Conservation (phyloP, 2,888 invertebrate genomes). For the Rotaria sp. region DNA sequence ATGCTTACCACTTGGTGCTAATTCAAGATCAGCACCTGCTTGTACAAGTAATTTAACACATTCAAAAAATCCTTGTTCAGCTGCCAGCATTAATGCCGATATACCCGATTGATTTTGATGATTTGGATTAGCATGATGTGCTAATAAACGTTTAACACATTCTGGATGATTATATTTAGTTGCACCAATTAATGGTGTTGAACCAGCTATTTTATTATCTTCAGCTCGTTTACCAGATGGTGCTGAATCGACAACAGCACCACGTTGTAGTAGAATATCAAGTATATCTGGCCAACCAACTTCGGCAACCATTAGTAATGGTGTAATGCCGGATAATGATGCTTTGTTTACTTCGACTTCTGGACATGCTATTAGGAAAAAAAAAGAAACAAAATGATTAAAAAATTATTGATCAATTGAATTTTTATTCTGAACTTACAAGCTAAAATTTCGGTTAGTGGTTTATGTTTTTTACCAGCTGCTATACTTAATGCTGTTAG, state of each 20-base stretch:
- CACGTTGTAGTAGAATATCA: slow-evolving; percentile 36
- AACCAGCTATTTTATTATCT: slow-evolving; percentile 40
- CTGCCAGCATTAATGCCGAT: slow-evolving; percentile 40
- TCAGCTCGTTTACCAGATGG: slow-evolving; percentile 39
- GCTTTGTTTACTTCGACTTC: slow-evolving; percentile 41
- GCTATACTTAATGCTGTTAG: slow-evolving; percentile 41
- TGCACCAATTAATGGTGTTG: slow-evolving; percentile 40
- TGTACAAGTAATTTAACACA: slow-evolving; percentile 39
- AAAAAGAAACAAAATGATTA: background rate
- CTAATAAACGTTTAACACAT: slow-evolving; percentile 36
- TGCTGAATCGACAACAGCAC: slow-evolving; percentile 39
- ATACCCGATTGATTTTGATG: slow-evolving; percentile 41
- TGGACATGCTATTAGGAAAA: background rate
- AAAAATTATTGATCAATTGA: background rate
- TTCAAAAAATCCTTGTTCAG: slow-evolving; percentile 40
- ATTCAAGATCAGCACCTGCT: slow-evolving; percentile 34
- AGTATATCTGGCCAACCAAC: slow-evolving; percentile 41
- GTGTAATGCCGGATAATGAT: slow-evolving; percentile 41
- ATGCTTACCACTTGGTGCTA: slow-evolving; percentile 36
- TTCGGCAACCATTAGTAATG: slow-evolving; percentile 41
- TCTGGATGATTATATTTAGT: slow-evolving; percentile 41
- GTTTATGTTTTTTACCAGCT: slow-evolving; percentile 40
- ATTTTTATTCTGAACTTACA: background rate
- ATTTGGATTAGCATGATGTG: slow-evolving; percentile 39
- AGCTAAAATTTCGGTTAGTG: slow-evolving; percentile 39